These are phyloP conservation scores for Gila orcuttii DNA, from an alignment of 2,113 vertebrate species.

Conservation along the genomic window DNA sequence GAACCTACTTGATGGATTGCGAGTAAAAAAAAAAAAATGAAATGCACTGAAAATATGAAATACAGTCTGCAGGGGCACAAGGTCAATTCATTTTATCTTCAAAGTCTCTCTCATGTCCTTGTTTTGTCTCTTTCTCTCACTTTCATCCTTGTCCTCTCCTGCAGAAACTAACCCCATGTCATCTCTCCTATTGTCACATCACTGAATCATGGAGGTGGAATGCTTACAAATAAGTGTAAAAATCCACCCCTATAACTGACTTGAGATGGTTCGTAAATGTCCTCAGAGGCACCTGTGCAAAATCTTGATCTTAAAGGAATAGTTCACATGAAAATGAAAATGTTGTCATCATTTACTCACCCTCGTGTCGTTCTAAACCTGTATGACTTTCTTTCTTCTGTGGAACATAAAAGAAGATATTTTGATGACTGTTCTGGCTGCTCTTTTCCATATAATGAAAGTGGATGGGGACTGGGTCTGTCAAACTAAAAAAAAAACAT, in stretches of 20 bases:
- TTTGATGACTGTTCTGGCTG: too few relatives aligned
- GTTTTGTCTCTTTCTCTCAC: constrained; percentile 28
- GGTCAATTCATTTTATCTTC: constrained; percentile 23
- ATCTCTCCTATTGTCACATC: neutral
- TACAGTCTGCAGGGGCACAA: constrained; percentile 19
- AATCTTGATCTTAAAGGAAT: constrained; percentile 5
- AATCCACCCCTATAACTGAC: neutral
- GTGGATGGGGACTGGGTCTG: too few relatives aligned
- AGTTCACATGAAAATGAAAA: neutral
- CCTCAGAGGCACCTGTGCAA: constrained; percentile 3
- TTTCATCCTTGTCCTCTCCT: constrained; percentile 26
- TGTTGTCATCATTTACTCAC: neutral
- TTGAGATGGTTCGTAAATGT: neutral
- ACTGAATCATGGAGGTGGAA: constrained; percentile 28
- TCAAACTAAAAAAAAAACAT: too few relatives aligned
- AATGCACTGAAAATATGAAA: neutral
- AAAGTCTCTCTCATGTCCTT: constrained; percentile 12
- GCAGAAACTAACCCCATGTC: neutral
- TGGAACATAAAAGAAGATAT: neutral
- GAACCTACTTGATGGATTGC: neutral
- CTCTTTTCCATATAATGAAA: too few relatives aligned
- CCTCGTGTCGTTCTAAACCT: neutral
- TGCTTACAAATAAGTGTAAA: constrained; percentile 17
- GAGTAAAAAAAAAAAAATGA: neutral
- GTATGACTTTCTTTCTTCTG: neutral